Conservation (phyloP, 2,113 vertebrate species). For the Pomatostomus ruficeps region DNA sequence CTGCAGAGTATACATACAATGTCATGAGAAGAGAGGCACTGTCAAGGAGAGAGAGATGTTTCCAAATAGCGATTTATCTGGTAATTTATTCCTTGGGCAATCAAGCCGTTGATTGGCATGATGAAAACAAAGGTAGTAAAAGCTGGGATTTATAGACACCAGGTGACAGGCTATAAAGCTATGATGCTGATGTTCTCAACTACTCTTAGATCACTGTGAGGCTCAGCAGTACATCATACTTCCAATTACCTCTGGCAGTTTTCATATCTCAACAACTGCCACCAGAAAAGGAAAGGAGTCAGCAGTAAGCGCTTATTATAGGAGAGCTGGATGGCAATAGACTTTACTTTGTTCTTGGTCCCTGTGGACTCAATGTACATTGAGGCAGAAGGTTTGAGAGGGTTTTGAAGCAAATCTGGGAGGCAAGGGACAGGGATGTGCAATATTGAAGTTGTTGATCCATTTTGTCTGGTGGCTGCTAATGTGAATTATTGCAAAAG, state of each 20-base stretch:
- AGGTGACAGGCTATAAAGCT: conserved; percentile 41
- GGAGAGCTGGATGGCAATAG: background rate
- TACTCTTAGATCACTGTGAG: background rate
- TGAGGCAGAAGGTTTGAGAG: background rate
- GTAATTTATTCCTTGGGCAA: conserved; percentile 38
- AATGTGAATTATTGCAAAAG: background rate
- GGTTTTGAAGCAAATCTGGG: background rate
- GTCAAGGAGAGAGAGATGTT: background rate
- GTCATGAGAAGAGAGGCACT: background rate
- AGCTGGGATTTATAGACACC: conserved; percentile 31
- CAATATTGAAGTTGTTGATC: background rate
- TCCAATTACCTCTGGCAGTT: conserved; percentile 61
- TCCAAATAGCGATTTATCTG: background rate
- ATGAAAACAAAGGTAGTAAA: conserved; percentile 48
- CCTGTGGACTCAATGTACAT: background rate
- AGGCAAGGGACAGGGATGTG: background rate
- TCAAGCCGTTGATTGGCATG: conserved; percentile 42
- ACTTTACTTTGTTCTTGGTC: conserved; percentile 33
- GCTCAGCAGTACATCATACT: conserved; percentile 44
- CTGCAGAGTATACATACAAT: background rate
- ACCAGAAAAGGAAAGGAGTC: conserved; percentile 38
- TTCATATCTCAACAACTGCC: conserved; percentile 38
- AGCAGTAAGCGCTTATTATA: conserved; percentile 19
- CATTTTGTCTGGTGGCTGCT: background rate
- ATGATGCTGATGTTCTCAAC: background rate